phyloP scores from a whole-genome alignment of 2,113 vertebrate species.

The Ictalurus furcatus region DNA sequence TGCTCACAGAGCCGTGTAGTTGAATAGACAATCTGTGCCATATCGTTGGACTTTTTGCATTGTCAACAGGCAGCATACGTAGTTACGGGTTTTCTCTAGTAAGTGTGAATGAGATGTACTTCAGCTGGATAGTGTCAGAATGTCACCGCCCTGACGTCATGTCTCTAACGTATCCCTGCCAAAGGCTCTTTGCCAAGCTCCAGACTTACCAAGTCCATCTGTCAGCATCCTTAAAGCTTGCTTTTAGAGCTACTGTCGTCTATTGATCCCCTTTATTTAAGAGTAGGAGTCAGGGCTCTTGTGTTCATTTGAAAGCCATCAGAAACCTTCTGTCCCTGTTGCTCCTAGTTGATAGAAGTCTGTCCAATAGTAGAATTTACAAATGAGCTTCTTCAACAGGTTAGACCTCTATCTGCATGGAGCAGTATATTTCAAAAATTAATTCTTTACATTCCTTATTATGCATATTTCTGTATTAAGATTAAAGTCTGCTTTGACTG shows the following conservation, averaged over 20 bases:
- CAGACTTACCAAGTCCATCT: constrained; percentile 13
- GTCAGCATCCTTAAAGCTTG: constrained; percentile 36
- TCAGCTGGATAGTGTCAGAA: constrained; percentile 24
- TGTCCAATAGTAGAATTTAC: constrained; percentile 23
- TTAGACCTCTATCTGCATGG: background rate
- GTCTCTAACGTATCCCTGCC: constrained; percentile 27
- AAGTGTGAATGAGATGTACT: constrained; percentile 24
- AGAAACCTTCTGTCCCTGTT: background rate
- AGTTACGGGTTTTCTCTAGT: constrained; percentile 2
- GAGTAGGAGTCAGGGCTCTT: constrained; percentile 8
- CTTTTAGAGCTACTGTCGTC: constrained; percentile 29
- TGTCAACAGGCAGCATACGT: background rate
- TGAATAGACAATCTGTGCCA: background rate
- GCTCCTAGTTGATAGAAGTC: background rate
- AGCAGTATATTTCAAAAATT: background rate
- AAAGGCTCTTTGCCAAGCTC: constrained; percentile 4
- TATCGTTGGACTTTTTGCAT: background rate
- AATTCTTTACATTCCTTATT: constrained; percentile 30
- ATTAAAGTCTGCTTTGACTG: constrained; percentile 16
- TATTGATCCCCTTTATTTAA: constrained; percentile 29
- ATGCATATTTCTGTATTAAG: background rate
- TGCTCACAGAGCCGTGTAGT: background rate
- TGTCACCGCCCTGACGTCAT: constrained; percentile 29
- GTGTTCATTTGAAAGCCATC: constrained; percentile 14
- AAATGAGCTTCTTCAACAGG: constrained; percentile 21